Evolutionary conservation across 2,797 vertebrate species (phyloP), one percentile per base, ranked within the genome.

Genomic region (Alcedo atthis): DNA sequence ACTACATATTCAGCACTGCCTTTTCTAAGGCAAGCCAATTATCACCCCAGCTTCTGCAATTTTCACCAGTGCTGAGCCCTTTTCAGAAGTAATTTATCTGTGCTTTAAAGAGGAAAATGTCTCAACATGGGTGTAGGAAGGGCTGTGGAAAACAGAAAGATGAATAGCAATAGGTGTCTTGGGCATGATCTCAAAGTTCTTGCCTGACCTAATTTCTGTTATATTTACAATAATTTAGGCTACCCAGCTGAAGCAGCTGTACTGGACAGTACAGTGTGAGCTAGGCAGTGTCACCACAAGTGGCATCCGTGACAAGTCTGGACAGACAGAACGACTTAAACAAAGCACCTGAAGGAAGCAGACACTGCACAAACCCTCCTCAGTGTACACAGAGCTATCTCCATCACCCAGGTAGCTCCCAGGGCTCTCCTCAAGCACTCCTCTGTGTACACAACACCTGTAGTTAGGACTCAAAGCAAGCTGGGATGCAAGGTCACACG

Each of bases 231-330:
- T 30, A 35, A 59, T 2, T 49, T 33, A n/a, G 13, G 26, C 13
- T 20, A 22, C 1, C 0, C 8, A 16, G 45, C 8, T n/a, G 8
- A 20, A 67, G 28, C 10, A 15, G 28, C 19, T 28, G 5, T 4
- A 55, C 25, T 21, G 66, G 42, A 59, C 1, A 1, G 13, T 15
- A 63, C 37, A 40, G 37, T 1, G 19, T 45, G 74, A 68, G 15
- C 8, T 35, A 13, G 22, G 37, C 14, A 22, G 8, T 1, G 6
- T 30, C 17, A 43, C 3, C 14, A 22, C 5, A 61, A 0, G 1
- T 2, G 13, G 8, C 12, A 45, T 6, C 32, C 30, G 26, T 6
- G 25, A 61, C 43, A 62, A 32, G 66, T 12, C 13, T 22, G 35
- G 10, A 30, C 3, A 2, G 30, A 63, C 7, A 43, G 25, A 51